Evolutionary conservation across 2,797 vertebrate genomes (phyloP).

Genomic region (Picus viridis): DNA sequence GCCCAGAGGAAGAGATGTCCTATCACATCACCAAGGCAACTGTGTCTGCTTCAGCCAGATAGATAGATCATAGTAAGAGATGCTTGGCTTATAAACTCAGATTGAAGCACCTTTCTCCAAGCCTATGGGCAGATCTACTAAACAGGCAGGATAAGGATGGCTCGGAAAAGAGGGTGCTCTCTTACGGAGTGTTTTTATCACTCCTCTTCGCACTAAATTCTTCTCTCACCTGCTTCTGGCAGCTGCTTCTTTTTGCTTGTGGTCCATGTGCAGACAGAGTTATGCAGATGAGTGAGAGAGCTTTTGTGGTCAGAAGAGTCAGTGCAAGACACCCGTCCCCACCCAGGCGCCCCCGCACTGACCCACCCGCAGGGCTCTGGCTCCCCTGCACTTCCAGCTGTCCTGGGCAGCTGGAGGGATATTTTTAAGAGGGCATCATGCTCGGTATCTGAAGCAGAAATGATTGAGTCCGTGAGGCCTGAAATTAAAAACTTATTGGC

Average conservation of each 20-base stretch:
- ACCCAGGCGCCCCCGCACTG: neutral
- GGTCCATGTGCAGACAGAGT: neutral
- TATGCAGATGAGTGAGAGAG: conserved; percentile 4
- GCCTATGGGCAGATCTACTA: neutral
- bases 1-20: conserved; percentile 19
- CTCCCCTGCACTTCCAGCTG: neutral
- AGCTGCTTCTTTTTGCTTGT: conserved; percentile 23
- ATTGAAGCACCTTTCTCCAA: neutral
- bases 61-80: neutral
- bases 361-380: neutral
- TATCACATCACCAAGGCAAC: conserved; percentile 65
- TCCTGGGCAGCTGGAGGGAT: conserved; percentile 29
- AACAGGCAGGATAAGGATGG: neutral
- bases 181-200: neutral
- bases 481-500: neutral
- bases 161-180: neutral
- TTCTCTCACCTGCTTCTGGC: neutral
- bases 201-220: neutral
- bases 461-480: neutral
- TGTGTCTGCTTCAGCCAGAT: neutral
- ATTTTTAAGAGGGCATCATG: neutral
- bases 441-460: neutral
- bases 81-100: neutral
- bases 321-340: neutral
- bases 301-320: neutral